phyloP scores from a whole-genome alignment of 2,113 vertebrate species.

The Elaphurus davidianus region DNA sequence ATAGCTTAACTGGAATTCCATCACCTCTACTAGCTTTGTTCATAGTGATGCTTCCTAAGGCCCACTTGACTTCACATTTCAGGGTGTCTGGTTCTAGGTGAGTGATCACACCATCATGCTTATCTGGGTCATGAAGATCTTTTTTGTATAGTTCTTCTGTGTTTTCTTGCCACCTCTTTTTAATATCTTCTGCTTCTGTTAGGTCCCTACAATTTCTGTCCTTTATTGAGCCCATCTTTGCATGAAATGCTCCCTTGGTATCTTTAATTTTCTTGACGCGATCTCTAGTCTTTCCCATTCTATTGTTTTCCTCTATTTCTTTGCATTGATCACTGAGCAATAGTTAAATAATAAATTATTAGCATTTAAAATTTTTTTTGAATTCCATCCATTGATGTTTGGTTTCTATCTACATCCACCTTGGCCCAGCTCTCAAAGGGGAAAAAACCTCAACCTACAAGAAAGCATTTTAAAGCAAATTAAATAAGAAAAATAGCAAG shows the following conservation, averaged over 20 bases:
- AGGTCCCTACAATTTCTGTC: not conserved
- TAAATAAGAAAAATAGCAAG: not conserved
- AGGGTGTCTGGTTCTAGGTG: not conserved
- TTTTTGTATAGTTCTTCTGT: not conserved
- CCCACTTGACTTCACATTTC: not conserved
- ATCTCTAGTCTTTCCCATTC: not conserved
- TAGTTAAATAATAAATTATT: not conserved
- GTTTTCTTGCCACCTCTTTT: not conserved
- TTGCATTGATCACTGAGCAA: not conserved
- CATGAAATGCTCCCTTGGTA: not conserved
- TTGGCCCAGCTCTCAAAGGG: not conserved
- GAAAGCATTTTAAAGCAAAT: not conserved
- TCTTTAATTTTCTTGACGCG: not conserved
- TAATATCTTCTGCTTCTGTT: not conserved
- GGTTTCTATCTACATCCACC: not conserved
- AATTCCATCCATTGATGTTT: not conserved
- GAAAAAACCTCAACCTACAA: not conserved
- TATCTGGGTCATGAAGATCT: fast-evolving
- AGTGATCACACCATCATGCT: not conserved
- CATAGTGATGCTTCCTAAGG: not conserved
- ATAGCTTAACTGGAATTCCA: not conserved
- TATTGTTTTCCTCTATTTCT: not conserved
- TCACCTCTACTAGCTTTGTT: not conserved
- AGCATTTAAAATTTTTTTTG: not conserved
- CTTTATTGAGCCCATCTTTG: not conserved